Percentiles rank a stretch among this genome's conserved stretches.
These are phyloP conservation scores for Brachyptera putata DNA, from an alignment of 2,888 invertebrate species.

Conservation along the genomic window DNA sequence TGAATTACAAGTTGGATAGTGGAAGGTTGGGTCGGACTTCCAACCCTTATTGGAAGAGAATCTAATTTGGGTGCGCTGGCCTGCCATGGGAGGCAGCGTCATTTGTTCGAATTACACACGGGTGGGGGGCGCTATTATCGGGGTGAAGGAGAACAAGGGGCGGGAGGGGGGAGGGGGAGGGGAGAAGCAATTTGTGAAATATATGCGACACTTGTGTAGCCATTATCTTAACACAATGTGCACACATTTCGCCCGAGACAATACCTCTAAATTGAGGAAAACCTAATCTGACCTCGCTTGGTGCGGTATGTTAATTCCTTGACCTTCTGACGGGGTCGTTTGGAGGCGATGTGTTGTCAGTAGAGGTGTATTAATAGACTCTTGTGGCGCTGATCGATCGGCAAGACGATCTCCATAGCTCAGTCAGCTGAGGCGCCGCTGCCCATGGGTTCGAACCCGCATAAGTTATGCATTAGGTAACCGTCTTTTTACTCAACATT, in stretches of 20 bases:
- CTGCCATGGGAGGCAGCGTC: constrained; percentile 51
- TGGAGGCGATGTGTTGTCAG: too few relatives aligned
- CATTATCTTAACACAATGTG: constrained; percentile 35
- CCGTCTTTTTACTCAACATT: too few relatives aligned
- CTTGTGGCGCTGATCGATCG: too few relatives aligned
- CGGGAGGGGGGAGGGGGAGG: constrained; percentile 20
- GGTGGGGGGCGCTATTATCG: constrained; percentile 29
- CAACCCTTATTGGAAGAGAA: constrained; percentile 43
- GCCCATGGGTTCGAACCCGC: too few relatives aligned
- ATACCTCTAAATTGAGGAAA: constrained; percentile 12
- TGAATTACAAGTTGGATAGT: constrained; percentile 35
- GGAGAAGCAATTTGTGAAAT: constrained; percentile 35
- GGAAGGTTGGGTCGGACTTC: constrained; percentile 26
- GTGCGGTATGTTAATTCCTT: too few relatives aligned
- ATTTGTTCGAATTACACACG: constrained; percentile 60
- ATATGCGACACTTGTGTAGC: constrained; percentile 35
- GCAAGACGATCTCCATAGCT: too few relatives aligned
- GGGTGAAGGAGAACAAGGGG: constrained; percentile 26
- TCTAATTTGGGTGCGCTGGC: constrained; percentile 57
- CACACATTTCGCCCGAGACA: constrained; percentile 30
- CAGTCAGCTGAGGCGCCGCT: too few relatives aligned
- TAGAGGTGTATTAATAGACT: too few relatives aligned
- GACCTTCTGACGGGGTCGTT: neutral
- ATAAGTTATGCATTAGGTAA: too few relatives aligned
- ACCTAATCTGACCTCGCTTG: constrained; percentile 11